These are phyloP conservation scores for Schlechtendalia chinensis DNA, from an alignment of 1,140 invertebrate genomes.

Conservation along the genomic window DNA sequence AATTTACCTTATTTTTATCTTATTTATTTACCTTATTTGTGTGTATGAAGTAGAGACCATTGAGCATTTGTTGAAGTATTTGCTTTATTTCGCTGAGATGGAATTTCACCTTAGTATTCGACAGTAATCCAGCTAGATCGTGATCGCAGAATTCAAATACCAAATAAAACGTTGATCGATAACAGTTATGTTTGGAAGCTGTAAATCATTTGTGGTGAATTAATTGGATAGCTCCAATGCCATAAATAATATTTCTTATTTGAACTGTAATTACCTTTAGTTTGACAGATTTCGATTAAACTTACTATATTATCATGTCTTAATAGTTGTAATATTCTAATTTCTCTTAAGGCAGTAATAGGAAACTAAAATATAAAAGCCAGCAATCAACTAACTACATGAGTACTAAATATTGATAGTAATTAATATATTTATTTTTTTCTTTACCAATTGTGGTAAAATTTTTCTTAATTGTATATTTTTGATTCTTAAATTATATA, in stretches of 20 bases:
- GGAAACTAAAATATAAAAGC: conserved; percentile 75
- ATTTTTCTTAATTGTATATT: too few relatives aligned
- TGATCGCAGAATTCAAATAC: conserved; percentile 99
- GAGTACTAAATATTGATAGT: not conserved
- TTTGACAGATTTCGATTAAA: conserved; percentile 93
- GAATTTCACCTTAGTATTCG: conserved; percentile 95
- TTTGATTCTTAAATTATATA: too few relatives aligned
- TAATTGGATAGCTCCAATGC: not conserved
- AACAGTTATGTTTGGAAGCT: conserved; percentile 81
- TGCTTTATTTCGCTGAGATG: conserved; percentile 96
- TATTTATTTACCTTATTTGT: conserved; percentile 84
- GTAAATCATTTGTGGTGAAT: not conserved
- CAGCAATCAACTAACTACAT: not conserved
- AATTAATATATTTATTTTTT: too few relatives aligned
- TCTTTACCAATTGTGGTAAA: too few relatives aligned
- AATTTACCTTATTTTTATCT: conserved; percentile 79
- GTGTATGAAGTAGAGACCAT: conserved; percentile 96
- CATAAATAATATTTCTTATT: not conserved
- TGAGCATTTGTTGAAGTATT: conserved; percentile 94
- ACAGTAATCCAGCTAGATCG: conserved; percentile 93
- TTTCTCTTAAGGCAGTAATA: conserved; percentile 95
- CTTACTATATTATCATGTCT: conserved; percentile 98
- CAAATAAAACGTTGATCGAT: conserved; percentile 91
- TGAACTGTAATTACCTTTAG: conserved; percentile 64
- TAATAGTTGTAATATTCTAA: conserved; percentile 89